Evolutionary conservation across 2,888 invertebrate genomes (phyloP).

Genomic region (Diploptera punctata): DNA sequence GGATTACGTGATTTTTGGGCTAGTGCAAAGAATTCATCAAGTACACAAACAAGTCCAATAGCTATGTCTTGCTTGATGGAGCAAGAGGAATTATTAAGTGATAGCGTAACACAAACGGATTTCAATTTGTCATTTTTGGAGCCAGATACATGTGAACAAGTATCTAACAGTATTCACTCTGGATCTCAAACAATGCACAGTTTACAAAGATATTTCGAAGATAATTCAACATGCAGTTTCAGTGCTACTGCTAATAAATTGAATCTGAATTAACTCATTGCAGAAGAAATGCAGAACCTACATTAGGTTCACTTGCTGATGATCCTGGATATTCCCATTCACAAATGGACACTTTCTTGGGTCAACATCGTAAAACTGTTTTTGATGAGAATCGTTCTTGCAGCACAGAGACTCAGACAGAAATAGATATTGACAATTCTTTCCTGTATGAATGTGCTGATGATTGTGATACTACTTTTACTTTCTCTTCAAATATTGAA

Average conservation of each 20-base stretch:
- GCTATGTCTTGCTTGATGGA: slow-evolving; percentile 45
- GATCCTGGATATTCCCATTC: slow-evolving; percentile 50
- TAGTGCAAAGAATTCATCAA: slow-evolving; percentile 51
- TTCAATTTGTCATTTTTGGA: slow-evolving; percentile 44
- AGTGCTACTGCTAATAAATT: slow-evolving; percentile 32
- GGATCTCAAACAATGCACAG: slow-evolving; percentile 46
- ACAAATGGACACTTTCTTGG: slow-evolving; percentile 44
- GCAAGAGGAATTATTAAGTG: slow-evolving; percentile 50
- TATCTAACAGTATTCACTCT: slow-evolving; percentile 42
- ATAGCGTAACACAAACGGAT: slow-evolving; percentile 50
- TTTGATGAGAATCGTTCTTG: slow-evolving; percentile 54
- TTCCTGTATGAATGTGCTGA: slow-evolving; percentile 42
- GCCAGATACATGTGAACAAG: slow-evolving; percentile 23
- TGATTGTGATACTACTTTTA: slow-evolving; percentile 39
- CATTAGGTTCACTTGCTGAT: slow-evolving; percentile 46
- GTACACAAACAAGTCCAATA: slow-evolving; percentile 54
- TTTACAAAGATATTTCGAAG: slow-evolving; percentile 38
- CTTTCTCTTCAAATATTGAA: slow-evolving; percentile 44
- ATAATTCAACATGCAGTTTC: slow-evolving; percentile 32
- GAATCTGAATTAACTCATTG: slow-evolving; percentile 47
- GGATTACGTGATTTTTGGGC: slow-evolving; percentile 41
- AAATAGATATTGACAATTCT: slow-evolving; percentile 50
- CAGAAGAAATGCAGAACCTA: slow-evolving; percentile 52
- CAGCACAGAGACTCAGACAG: slow-evolving; percentile 68
- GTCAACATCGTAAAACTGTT: slow-evolving; percentile 34